Evolutionary conservation across 2,888 invertebrate genomes (phyloP).

Genomic region (Andrena marginata): DNA sequence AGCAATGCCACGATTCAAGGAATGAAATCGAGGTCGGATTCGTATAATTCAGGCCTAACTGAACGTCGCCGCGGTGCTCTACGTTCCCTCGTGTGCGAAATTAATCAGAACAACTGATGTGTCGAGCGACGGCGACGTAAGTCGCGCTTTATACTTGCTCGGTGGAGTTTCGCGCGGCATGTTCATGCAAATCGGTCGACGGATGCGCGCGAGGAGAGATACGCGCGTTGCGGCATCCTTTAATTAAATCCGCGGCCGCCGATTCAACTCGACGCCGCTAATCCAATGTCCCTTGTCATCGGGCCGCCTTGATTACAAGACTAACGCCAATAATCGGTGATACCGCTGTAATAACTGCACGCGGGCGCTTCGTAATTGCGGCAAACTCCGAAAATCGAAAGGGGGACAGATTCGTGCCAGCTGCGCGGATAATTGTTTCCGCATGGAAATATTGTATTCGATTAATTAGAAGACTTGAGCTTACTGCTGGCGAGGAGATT

Average conservation of each 20-base stretch:
- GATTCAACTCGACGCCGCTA: conserved; percentile 70
- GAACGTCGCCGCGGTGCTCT: neutral
- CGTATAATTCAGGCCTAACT: neutral
- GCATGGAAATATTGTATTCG: too few relatives aligned
- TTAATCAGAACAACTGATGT: conserved; percentile 30
- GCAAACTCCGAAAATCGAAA: conserved; percentile 61
- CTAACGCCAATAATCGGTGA: conserved; percentile 64
- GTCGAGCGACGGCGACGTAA: conserved; percentile 22
- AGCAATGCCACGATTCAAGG: too few relatives aligned
- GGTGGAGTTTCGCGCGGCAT: conserved; percentile 33
- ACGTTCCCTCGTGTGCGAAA: neutral
- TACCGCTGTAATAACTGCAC: conserved; percentile 66
- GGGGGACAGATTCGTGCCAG: conserved; percentile 31
- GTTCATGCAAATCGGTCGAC: conserved; percentile 59
- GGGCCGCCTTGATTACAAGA: conserved; percentile 73
- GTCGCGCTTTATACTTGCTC: conserved; percentile 32
- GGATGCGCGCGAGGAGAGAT: conserved; percentile 41
- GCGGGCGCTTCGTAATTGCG: conserved; percentile 56
- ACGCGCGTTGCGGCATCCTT: conserved; percentile 61
- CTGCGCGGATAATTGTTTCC: too few relatives aligned
- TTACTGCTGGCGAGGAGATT: too few relatives aligned
- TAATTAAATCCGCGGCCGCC: conserved; percentile 74
- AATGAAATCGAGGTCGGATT: too few relatives aligned
- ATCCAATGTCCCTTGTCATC: conserved; percentile 72
- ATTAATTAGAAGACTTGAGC: too few relatives aligned